Conservation (phyloP, 2,113 vertebrate genomes). For the Entomyzon cyanotis region DNA sequence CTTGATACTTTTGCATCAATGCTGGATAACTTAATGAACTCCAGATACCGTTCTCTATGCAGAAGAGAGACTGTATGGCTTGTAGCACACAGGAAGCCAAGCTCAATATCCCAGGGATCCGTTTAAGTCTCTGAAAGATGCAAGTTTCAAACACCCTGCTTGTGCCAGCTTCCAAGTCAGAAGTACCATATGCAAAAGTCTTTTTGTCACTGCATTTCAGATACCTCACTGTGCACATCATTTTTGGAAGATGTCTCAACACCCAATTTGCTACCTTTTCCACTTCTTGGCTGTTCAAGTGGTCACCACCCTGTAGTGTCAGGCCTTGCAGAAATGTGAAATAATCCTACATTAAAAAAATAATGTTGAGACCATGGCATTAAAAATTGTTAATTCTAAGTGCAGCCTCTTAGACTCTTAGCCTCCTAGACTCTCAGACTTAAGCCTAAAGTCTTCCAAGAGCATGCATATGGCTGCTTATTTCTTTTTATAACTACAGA, state of each 20-base stretch:
- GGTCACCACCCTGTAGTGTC: neutral
- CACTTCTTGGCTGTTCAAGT: neutral
- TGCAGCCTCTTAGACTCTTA: neutral
- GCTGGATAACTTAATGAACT: neutral
- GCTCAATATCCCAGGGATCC: neutral
- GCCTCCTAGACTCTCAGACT: neutral
- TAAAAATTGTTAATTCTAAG: neutral
- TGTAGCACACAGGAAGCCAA: neutral
- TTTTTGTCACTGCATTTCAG: neutral
- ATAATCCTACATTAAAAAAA: neutral
- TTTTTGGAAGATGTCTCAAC: neutral
- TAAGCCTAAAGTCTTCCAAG: neutral
- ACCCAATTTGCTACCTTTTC: neutral
- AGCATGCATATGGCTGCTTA: neutral
- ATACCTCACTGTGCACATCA: neutral
- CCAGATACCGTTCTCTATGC: neutral
- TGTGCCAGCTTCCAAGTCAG: neutral
- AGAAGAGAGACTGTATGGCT: neutral
- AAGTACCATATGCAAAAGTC: neutral
- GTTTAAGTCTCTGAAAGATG: neutral
- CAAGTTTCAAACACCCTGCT: neutral
- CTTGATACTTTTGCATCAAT: neutral
- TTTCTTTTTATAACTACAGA: neutral
- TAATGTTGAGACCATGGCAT: neutral
- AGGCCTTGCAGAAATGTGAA: neutral